Evolutionary conservation across 2,113 vertebrate species (phyloP).

Genomic region (Apodemus speciosus): DNA sequence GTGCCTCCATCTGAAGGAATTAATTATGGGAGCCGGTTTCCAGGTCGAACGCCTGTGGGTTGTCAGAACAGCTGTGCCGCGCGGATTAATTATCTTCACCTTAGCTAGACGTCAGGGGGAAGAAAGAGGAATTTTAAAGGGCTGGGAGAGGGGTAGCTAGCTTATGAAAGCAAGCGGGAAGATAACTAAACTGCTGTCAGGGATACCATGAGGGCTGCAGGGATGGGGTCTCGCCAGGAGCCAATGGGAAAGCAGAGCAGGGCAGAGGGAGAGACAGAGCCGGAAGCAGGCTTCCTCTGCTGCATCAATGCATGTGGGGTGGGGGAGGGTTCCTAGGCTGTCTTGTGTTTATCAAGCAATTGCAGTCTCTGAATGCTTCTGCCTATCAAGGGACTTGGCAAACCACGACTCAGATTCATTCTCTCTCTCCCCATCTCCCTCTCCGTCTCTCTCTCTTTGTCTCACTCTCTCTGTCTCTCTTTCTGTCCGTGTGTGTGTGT

Average conservation of each 20-base stretch:
- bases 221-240: accelerated
- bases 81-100: neutral
- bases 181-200: no score
- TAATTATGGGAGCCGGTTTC: neutral
- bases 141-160: neutral
- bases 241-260: no score
- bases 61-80: neutral
- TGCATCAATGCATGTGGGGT: neutral
- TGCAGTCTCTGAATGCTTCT: neutral
- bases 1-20: neutral
- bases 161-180: neutral
- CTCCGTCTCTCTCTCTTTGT: neutral
- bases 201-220: neutral
- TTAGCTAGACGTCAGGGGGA: neutral
- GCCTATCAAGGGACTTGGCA: neutral
- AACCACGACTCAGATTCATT: neutral
- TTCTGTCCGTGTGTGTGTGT: neutral
- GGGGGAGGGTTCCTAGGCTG: no score
- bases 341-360: neutral
- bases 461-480: no score
- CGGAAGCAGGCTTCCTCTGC: neutral
- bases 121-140: neutral
- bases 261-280: neutral
- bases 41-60: neutral
- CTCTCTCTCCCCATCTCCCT: no score